Percentiles rank a stretch among this genome's conserved stretches.
These are phyloP conservation scores for Halisarca cf. caerulea DNA, from an alignment of 37 sponge, comb jelly and placozoan genomes.

Conservation along the genomic window DNA sequence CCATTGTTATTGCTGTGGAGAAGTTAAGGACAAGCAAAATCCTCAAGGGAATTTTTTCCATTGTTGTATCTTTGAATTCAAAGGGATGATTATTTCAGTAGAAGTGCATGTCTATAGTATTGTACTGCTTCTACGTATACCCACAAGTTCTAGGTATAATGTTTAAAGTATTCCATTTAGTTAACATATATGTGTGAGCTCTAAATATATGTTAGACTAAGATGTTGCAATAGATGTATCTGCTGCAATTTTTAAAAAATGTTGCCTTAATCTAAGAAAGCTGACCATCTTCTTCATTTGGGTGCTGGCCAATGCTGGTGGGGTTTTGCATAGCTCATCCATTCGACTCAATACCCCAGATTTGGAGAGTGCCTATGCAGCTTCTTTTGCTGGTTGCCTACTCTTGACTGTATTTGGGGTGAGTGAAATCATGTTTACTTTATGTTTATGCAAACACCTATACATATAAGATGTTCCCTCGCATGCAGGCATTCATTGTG, in stretches of 20 bases:
- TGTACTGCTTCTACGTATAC: neutral
- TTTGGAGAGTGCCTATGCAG: neutral
- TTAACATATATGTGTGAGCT: too few species aligned
- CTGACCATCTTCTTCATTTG: neutral
- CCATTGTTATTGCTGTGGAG: neutral
- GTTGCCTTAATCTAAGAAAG: neutral
- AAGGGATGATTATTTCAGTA: neutral
- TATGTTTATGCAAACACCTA: too few species aligned
- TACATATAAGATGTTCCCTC: too few species aligned
- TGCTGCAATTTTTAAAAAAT: too few species aligned
- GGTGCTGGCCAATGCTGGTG: conserved; percentile 15
- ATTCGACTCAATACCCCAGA: neutral
- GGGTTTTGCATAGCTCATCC: neutral
- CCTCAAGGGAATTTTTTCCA: neutral
- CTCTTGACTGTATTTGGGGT: conserved; percentile 12
- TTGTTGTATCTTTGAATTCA: neutral
- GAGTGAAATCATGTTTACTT: too few species aligned
- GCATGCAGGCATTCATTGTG: too few species aligned
- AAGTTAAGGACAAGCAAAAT: neutral
- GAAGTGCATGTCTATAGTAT: neutral
- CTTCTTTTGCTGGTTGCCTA: neutral
- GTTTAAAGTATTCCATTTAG: too few species aligned
- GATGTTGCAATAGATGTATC: too few species aligned
- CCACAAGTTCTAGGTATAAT: too few species aligned
- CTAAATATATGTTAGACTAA: too few species aligned